These are phyloP conservation scores for Sminthurinus aureus DNA, from an alignment of 2,888 invertebrate species.

Conservation along the genomic window DNA sequence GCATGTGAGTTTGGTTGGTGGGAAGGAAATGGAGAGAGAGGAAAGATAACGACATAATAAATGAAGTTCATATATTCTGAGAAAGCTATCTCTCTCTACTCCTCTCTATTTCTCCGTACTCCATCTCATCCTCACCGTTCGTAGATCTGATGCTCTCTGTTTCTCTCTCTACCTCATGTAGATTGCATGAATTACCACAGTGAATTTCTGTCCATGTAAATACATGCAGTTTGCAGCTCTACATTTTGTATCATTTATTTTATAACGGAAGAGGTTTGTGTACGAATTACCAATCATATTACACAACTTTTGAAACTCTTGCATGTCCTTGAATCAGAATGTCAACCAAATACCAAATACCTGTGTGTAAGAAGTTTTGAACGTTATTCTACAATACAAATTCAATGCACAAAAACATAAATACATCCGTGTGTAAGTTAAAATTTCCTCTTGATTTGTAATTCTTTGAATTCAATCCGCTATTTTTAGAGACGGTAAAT, in stretches of 20 bases:
- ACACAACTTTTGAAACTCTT: neutral
- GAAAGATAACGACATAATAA: slow-evolving; percentile 51
- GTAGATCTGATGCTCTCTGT: no score
- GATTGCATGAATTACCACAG: neutral
- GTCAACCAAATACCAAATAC: no score
- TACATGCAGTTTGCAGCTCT: neutral
- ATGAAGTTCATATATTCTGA: slow-evolving; percentile 40
- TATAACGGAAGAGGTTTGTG: neutral
- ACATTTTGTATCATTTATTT: neutral
- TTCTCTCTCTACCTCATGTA: neutral
- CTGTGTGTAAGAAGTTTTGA: no score
- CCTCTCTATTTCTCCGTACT: slow-evolving; percentile 1
- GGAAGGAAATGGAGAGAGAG: slow-evolving; percentile 57
- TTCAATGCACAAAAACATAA: no score
- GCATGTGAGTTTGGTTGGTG: neutral
- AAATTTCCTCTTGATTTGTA: no score
- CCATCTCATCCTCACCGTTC: neutral
- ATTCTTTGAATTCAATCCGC: no score
- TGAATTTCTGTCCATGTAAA: neutral
- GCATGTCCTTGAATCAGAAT: neutral
- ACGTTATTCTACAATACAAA: no score
- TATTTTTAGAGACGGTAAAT: no score
- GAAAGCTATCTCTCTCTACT: slow-evolving; percentile 4
- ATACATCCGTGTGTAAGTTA: no score
- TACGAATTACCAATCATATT: neutral